Evolutionary conservation across 1,140 invertebrate genomes (phyloP).

Genomic region (Drosophila sproati): DNA sequence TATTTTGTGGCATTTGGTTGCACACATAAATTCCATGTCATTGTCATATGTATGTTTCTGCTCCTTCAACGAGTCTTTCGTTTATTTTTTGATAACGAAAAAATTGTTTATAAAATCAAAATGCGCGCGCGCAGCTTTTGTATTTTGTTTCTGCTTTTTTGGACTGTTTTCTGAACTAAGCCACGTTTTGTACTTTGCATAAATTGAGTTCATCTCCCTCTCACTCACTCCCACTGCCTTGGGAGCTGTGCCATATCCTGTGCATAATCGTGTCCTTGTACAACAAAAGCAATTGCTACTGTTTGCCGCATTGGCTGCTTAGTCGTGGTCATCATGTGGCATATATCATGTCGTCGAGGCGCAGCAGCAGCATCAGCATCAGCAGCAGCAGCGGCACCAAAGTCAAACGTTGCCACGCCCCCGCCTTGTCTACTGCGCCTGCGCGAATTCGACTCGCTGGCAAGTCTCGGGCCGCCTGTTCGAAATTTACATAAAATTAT

Average conservation of each 20-base stretch:
- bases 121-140: slow-evolving; percentile 20
- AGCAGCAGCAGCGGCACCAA: slow-evolving; percentile 31
- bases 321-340: slow-evolving; percentile 72
- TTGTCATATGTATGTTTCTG: slow-evolving; percentile 50
- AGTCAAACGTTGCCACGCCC: slow-evolving; percentile 67
- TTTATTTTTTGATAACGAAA: slow-evolving; percentile 21
- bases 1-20: slow-evolving; percentile 57
- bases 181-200: slow-evolving; percentile 80
- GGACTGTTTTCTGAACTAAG: slow-evolving; percentile 14
- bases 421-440: slow-evolving; percentile 47
- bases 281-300: slow-evolving; percentile 84
- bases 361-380: slow-evolving; percentile 14
- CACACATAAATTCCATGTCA: slow-evolving; percentile 58
- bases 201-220: slow-evolving; percentile 52
- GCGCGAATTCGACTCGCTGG: slow-evolving; percentile 35
- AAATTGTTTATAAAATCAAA: slow-evolving; percentile 61
- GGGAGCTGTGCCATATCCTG: slow-evolving; percentile 28
- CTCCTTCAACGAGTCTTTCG: slow-evolving; percentile 28
- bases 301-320: slow-evolving; percentile 71
- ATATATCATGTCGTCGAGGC: slow-evolving; percentile 75
- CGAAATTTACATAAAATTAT: slow-evolving; percentile 84
- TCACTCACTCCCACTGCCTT: neutral
- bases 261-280: slow-evolving; percentile 78
- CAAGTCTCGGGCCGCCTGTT: slow-evolving; percentile 52
- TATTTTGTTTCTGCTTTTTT: slow-evolving; percentile 35